phyloP scores from a whole-genome alignment of 2,113 vertebrate species.

The Cottus gobio region DNA sequence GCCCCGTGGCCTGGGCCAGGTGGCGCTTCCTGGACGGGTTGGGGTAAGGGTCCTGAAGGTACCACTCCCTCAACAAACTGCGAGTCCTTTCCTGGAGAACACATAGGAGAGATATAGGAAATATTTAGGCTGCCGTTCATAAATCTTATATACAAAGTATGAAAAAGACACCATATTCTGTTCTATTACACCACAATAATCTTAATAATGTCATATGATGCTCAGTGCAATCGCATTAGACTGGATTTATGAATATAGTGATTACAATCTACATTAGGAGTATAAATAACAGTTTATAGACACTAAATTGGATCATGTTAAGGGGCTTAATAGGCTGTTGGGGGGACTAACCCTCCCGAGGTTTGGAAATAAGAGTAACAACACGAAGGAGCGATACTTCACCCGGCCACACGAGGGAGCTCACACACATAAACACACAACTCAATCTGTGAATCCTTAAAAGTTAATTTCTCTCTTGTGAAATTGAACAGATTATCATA shows the following conservation, averaged over 20 bases:
- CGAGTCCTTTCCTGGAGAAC: slow-evolving; percentile 83
- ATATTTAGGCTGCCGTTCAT: neutral
- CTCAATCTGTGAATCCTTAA: neutral
- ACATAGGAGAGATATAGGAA: neutral
- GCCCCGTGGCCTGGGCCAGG: slow-evolving; percentile 86
- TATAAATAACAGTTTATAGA: slow-evolving; percentile 30
- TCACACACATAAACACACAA: slow-evolving; percentile 2
- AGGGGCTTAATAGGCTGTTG: slow-evolving; percentile 60
- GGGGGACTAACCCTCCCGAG: slow-evolving; percentile 24
- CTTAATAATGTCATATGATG: slow-evolving; percentile 39
- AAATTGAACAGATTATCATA: neutral
- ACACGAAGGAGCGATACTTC: slow-evolving; percentile 3
- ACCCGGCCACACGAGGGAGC: slow-evolving; percentile 46
- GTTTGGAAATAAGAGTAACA: slow-evolving; percentile 43
- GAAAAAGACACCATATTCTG: neutral
- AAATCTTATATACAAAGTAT: neutral
- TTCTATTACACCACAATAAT: slow-evolving; percentile 50
- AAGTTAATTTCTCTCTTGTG: neutral
- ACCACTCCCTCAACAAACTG: slow-evolving; percentile 86
- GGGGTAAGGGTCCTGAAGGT: slow-evolving; percentile 86
- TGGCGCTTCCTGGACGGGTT: slow-evolving; percentile 86
- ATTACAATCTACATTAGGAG: slow-evolving; percentile 37
- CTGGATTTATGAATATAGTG: slow-evolving; percentile 57
- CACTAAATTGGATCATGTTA: slow-evolving; percentile 71
- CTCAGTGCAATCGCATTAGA: slow-evolving; percentile 64